phyloP scores from a whole-genome alignment of 2,888 invertebrate genomes.

The Amiota mariae region DNA sequence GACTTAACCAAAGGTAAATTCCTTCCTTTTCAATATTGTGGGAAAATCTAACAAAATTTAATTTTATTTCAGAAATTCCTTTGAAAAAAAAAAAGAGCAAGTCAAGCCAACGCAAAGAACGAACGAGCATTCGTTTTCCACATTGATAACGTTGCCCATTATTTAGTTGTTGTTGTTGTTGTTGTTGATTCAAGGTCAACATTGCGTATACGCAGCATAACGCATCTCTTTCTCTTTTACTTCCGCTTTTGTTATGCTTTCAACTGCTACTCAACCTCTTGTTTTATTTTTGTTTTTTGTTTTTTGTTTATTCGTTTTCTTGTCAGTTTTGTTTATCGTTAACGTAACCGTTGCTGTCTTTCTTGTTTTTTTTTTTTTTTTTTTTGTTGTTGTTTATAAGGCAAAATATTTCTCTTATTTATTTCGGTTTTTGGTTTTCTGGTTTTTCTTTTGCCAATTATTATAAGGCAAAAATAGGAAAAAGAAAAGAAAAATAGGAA shows the following conservation, averaged over 20 bases:
- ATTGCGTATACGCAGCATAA: not conserved
- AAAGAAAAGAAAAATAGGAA: too few relatives aligned
- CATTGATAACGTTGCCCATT: conserved; percentile 9
- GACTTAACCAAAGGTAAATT: too few relatives aligned
- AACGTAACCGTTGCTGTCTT: not conserved
- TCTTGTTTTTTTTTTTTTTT: too few relatives aligned
- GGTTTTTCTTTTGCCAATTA: conserved; percentile 4
- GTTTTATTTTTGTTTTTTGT: too few relatives aligned
- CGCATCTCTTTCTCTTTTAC: not conserved
- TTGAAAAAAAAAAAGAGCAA: too few relatives aligned
- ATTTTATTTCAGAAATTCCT: too few relatives aligned
- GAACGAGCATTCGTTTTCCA: too few relatives aligned
- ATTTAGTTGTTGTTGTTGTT: conserved; percentile 39
- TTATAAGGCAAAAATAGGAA: not conserved
- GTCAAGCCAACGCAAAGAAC: too few relatives aligned
- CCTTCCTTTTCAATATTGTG: too few relatives aligned
- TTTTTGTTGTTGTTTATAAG: too few relatives aligned
- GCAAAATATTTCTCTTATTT: not conserved
- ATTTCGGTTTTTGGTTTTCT: not conserved
- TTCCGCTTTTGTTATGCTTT: not conserved
- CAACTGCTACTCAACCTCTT: too few relatives aligned
- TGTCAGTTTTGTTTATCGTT: conserved; percentile 8
- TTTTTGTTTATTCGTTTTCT: not conserved
- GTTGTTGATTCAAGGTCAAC: conserved; percentile 32
- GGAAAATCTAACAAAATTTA: too few relatives aligned